Evolutionary conservation across 2,113 vertebrate genomes (phyloP).

Genomic region (Sorex araneus): DNA sequence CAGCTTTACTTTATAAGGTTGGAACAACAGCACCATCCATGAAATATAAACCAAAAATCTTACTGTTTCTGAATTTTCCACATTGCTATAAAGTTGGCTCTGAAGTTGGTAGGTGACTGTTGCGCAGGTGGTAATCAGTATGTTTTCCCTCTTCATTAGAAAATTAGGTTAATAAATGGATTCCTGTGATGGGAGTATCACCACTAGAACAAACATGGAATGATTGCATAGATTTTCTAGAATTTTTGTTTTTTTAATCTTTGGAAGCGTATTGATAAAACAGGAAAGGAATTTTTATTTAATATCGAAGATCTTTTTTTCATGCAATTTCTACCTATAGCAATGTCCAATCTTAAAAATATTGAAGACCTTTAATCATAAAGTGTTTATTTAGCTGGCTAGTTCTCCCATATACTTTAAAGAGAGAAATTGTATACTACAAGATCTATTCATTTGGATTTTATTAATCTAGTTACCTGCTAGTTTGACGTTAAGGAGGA

Average conservation of each 20-base stretch:
- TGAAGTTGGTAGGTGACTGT: constrained; percentile 71
- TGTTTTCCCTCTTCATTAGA: constrained; percentile 54
- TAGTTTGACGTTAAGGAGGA: constrained; percentile 56
- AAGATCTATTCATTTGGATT: constrained; percentile 67
- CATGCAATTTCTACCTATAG: constrained; percentile 66
- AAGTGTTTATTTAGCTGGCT: constrained; percentile 54
- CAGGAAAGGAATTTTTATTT: constrained; percentile 79
- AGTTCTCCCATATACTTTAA: constrained; percentile 40
- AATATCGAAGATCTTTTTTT: constrained; percentile 64
- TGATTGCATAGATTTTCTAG: constrained; percentile 61
- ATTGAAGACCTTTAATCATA: constrained; percentile 54
- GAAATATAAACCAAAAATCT: constrained; percentile 62
- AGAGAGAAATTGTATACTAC: constrained; percentile 82
- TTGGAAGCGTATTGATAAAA: constrained; percentile 83
- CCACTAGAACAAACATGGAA: constrained; percentile 61
- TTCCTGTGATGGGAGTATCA: constrained; percentile 55
- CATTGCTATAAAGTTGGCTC: background rate
- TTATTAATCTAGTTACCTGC: constrained; percentile 64
- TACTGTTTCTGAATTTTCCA: constrained; percentile 69
- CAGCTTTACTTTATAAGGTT: constrained; percentile 50
- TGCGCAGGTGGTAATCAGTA: constrained; percentile 44
- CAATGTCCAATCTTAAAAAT: constrained; percentile 85
- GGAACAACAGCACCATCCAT: constrained; percentile 36
- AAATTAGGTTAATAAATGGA: constrained; percentile 49
- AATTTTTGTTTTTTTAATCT: constrained; percentile 67